A percentile compares a stretch with the other conserved stretches of the same genome.
These are phyloP conservation scores for Aricia agestis DNA, from an alignment of 1,140 invertebrate species.

Conservation along the genomic window DNA sequence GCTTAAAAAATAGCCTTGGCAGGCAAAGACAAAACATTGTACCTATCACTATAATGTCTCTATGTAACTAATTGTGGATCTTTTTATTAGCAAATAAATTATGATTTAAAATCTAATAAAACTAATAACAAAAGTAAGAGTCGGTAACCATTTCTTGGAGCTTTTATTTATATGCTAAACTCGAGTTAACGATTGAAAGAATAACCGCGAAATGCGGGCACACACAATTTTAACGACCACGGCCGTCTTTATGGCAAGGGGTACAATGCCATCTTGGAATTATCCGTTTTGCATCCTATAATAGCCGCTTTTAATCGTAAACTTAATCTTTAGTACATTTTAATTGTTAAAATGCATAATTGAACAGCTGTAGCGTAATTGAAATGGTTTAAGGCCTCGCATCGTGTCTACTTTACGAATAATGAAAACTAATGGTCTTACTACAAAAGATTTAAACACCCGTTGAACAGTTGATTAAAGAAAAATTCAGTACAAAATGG, in stretches of 20 bases:
- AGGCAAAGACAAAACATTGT: no score
- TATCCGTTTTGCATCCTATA: not conserved
- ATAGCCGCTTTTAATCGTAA: not conserved
- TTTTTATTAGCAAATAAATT: no score
- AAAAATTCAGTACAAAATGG: no score
- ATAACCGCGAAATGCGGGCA: constrained; percentile 8
- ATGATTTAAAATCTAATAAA: no score
- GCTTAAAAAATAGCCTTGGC: no score
- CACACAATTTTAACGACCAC: constrained; percentile 11
- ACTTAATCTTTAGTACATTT: not conserved
- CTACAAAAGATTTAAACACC: no score
- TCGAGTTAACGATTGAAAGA: constrained; percentile 4
- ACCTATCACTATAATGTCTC: no score
- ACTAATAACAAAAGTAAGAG: not conserved
- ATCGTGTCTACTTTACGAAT: no score
- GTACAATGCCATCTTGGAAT: not conserved
- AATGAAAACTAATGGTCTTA: no score
- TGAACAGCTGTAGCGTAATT: not conserved
- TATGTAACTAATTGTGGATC: no score
- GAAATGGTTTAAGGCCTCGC: not conserved
- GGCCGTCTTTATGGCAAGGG: not conserved
- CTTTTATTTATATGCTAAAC: constrained; percentile 13
- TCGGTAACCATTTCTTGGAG: not conserved
- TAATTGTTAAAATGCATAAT: no score
- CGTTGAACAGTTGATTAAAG: no score